Percentiles rank a stretch among this genome's conserved stretches.
Evolutionary conservation across 2,113 vertebrate species (phyloP).

Genomic region (Boleophthalmus pectinirostris): DNA sequence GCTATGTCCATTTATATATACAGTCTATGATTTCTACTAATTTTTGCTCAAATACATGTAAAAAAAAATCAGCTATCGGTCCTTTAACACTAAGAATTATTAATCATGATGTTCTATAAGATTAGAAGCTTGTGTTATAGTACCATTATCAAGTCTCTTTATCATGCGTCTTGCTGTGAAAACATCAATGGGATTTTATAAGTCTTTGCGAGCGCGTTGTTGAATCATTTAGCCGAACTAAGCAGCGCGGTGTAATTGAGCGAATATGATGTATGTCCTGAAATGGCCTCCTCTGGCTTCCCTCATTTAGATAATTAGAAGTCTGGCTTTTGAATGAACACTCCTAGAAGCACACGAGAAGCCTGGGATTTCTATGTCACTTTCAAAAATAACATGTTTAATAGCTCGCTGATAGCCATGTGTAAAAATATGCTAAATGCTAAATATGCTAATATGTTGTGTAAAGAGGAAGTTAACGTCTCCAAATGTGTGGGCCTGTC

Average conservation of each 20-base stretch:
- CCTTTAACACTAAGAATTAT: no score
- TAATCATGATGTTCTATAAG: not conserved
- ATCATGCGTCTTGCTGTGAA: not conserved
- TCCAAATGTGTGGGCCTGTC: no score
- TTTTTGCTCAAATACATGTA: no score
- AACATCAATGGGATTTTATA: conserved; percentile 9
- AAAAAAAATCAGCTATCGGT: no score
- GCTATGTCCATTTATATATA: no score
- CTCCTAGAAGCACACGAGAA: not conserved
- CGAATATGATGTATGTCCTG: not conserved
- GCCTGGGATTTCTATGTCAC: conserved; percentile 49
- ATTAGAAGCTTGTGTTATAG: not conserved
- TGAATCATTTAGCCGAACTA: conserved; percentile 6
- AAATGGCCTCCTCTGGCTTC: not conserved
- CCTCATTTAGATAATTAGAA: conserved; percentile 2
- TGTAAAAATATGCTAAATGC: not conserved
- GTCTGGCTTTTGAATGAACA: not conserved
- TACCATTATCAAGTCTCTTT: not conserved
- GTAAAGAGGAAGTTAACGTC: no score
- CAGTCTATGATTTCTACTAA: no score
- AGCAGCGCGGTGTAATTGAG: not conserved
- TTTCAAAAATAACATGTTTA: conserved; percentile 4
- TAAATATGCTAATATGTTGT: no score
- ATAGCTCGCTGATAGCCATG: conserved; percentile 31
- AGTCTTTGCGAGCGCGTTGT: not conserved